Percentiles rank a stretch among this genome's conserved stretches.
These are phyloP conservation scores for Cecropterus lyciades DNA, from an alignment of 1,140 invertebrate genomes.

Conservation along the genomic window DNA sequence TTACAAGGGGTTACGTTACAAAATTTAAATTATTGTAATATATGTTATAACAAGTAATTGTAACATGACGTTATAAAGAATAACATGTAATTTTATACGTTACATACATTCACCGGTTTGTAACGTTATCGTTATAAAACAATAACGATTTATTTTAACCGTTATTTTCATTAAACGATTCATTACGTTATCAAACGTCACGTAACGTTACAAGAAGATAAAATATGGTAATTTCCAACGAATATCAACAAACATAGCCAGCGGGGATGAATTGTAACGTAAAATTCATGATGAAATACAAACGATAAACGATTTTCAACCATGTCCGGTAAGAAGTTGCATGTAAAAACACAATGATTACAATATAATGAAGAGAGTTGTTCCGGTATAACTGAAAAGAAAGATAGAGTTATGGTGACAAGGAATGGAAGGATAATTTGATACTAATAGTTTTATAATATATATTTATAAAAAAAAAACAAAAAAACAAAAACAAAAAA, in stretches of 20 bases:
- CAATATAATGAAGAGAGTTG: conserved; percentile 51
- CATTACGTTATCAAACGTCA: too few species aligned
- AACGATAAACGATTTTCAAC: conserved; percentile 50
- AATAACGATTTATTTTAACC: too few species aligned
- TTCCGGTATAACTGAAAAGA: conserved; percentile 57
- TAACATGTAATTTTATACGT: too few species aligned
- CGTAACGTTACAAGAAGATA: too few species aligned
- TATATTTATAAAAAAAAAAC: too few species aligned
- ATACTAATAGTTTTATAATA: too few species aligned
- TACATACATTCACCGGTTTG: too few species aligned
- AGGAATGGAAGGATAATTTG: conserved; percentile 39
- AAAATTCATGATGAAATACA: conserved; percentile 45
- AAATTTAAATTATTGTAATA: too few species aligned
- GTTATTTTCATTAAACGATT: too few species aligned
- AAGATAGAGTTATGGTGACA: conserved; percentile 42
- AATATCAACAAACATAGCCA: conserved; percentile 19
- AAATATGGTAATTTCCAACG: conserved; percentile 18
- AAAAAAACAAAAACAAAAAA: too few species aligned
- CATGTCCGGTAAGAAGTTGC: conserved; percentile 64
- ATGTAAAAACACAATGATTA: conserved; percentile 66
- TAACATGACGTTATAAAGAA: conserved; percentile 13
- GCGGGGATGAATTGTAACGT: conserved; percentile 28
- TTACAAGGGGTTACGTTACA: too few species aligned
- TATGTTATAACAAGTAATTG: not conserved
- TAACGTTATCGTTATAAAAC: not conserved